Base-by-base conservation (phyloP, 1,140 invertebrate species). In the Tetragonula clypearis region DNA sequence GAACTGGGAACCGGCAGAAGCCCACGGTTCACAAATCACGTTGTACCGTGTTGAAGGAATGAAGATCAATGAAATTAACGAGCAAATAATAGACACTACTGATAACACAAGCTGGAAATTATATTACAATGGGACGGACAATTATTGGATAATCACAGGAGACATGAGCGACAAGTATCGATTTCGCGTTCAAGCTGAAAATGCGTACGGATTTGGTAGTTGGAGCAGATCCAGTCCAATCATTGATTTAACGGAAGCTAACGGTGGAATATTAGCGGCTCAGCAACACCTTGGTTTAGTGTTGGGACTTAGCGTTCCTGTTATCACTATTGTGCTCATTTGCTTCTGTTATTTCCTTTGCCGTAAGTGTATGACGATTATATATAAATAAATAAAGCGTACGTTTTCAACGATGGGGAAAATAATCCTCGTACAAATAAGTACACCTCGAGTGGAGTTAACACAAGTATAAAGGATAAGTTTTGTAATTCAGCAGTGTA, bases 81-180 rank as follows among this genome's bases (percentile, higher is more conserved):
- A 91, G 53, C 72, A 86, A 35, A 93, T 87, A 35, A 93, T 87
- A 9, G 79, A 91, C 55, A 15, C 53, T 0, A 72, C 88, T 69
- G 68, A 90, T 41, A 93, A 86, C 53, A 77, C 91, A 12, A 88
- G 96, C 21, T 98, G 98, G 96, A 95, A 95, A 65, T 91, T 96
- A 12, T 96, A 97, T 55, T 98, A 98, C 91, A 99, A 98, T 93
- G 98, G 97, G 75, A 97, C 97, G 58, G 97, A 97, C 26, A 96
- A 96, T 86, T 97, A 97, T 87, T 99, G 98, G 97, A 96, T 98
- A 66, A 96, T 98, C 21, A 95, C 95, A 1, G 96, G 96, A 1
- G 94, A 98, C 23, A 96, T 96, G 94, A 86, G 93, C 90, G 94
- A 96, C 3, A 96, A 96, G 14, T 97, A 97, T 84, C 94, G 96